Evolutionary conservation across 2,113 vertebrate genomes (phyloP).

Genomic region (Podarcis muralis): DNA sequence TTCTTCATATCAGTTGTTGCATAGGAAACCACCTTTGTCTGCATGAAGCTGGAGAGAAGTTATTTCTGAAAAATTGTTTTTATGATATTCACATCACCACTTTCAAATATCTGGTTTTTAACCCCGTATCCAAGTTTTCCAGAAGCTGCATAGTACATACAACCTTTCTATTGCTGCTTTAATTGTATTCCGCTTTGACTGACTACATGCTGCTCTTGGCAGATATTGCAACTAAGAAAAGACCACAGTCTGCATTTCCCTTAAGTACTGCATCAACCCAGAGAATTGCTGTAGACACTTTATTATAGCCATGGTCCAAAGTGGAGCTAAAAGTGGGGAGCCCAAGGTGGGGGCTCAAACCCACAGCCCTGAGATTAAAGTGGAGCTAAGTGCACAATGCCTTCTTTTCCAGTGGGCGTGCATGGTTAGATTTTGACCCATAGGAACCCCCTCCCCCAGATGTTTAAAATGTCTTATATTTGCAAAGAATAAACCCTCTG

Average conservation of each 20-base stretch:
- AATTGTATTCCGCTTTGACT: neutral
- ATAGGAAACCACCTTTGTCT: neutral
- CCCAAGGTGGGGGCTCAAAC: no score
- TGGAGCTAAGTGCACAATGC: no score
- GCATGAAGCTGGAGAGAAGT: no score
- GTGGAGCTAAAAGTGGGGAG: no score
- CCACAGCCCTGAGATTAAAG: no score
- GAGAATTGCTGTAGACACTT: neutral
- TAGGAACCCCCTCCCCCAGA: neutral
- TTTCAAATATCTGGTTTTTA: neutral
- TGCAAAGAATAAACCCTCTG: neutral
- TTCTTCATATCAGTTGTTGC: neutral
- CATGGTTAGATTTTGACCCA: neutral
- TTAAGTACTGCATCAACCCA: neutral
- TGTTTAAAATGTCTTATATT: neutral
- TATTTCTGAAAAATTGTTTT: accelerated
- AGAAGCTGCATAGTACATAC: accelerated
- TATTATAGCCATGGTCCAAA: neutral
- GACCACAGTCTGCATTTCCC: neutral
- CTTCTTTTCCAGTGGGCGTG: no score
- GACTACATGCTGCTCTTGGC: neutral
- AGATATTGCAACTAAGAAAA: neutral
- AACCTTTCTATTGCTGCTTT: accelerated
- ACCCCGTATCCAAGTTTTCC: neutral
- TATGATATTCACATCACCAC: no score